Base-by-base conservation (phyloP, 2,888 invertebrate genomes). In the Slavum lentiscoides region DNA sequence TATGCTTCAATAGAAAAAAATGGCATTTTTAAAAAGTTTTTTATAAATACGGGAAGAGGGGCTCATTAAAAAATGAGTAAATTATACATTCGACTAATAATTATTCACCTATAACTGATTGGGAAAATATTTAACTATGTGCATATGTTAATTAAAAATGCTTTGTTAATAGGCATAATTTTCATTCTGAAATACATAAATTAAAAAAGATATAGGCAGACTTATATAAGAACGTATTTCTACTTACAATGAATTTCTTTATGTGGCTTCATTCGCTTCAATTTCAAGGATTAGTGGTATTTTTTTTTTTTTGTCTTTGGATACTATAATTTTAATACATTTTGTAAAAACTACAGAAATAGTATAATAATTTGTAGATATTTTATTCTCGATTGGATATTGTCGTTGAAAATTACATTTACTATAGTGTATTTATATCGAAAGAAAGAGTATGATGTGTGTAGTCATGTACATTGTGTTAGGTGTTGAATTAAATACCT, bases 61-160 rank as follows among this genome's bases (percentile, higher is more conserved):
- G 19, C 19, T 55, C 55, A 19, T 55, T 55, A 19, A 49, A 49
- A 11, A 11, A 13, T 13, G 15, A 49, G 11, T 49, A 13, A 17
- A 55, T 55, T 55, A 55, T 55, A 55, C 11, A 55, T 55, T 55
- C 55, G 11, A 55, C 9, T 11, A 21, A 62, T 62, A 21, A 30
- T 62, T 21, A 21, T 30, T 62, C 62, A 62, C 23, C 62, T 62
- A 62, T 62, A 62, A 62, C 30, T 62, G 62, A 62, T 62, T 6
- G 17, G 11, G 30, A 62, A 62, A 15, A 61, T 61, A 7, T 23
- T n/a, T 55, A 55, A 55, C 19, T 55, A 19, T 55, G 19, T 55
- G 19, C 55, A 55, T 69, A 55, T 67, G 67, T 43, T 67, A 43
- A 67, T 67, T 67, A 15, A 37, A 43, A 43, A 49, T 49, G 0